Percentiles rank a stretch among this genome's conserved stretches.
Evolutionary conservation across 2,797 vertebrate genomes (phyloP).

Genomic region (Todus mexicanus): DNA sequence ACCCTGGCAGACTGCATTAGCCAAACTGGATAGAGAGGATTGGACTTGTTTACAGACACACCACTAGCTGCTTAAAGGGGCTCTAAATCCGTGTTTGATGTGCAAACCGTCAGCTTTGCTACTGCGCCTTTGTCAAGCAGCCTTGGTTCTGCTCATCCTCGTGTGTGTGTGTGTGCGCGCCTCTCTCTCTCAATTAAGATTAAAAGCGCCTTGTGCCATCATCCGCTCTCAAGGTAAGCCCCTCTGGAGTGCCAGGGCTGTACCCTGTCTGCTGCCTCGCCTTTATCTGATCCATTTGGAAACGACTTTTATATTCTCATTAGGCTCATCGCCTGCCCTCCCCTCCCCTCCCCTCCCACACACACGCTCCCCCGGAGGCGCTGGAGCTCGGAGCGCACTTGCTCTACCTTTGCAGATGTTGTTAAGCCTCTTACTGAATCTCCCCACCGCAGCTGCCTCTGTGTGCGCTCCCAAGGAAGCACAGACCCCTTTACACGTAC

Average conservation of each 20-base stretch:
- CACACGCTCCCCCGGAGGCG: not conserved
- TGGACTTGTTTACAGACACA: slow-evolving; percentile 85
- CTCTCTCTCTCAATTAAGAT: slow-evolving; percentile 73
- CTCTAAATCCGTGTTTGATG: slow-evolving; percentile 86
- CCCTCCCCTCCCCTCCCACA: not conserved
- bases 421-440: slow-evolving; percentile 9
- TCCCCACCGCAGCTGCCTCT: not conserved
- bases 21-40: slow-evolving; percentile 82
- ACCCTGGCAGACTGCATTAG: slow-evolving; percentile 83
- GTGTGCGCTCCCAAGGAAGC: not conserved
- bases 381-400: not conserved
- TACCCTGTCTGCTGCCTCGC: slow-evolving; percentile 41
- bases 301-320: slow-evolving; percentile 51
- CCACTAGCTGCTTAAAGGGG: slow-evolving; percentile 79
- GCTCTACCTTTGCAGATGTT: slow-evolving; percentile 10
- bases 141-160: slow-evolving; percentile 54
- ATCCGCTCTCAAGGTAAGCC: slow-evolving; percentile 48
- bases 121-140: slow-evolving; percentile 50
- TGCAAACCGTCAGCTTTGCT: slow-evolving; percentile 82
- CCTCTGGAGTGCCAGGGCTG: slow-evolving; percentile 17
- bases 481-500: not conserved
- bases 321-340: not conserved
- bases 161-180: slow-evolving; percentile 44
- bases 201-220: slow-evolving; percentile 66
- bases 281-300: slow-evolving; percentile 36